Percentiles rank a stretch among this genome's conserved stretches.
Evolutionary conservation across 2,888 invertebrate species (phyloP).

Genomic region (Andrena dorsata): DNA sequence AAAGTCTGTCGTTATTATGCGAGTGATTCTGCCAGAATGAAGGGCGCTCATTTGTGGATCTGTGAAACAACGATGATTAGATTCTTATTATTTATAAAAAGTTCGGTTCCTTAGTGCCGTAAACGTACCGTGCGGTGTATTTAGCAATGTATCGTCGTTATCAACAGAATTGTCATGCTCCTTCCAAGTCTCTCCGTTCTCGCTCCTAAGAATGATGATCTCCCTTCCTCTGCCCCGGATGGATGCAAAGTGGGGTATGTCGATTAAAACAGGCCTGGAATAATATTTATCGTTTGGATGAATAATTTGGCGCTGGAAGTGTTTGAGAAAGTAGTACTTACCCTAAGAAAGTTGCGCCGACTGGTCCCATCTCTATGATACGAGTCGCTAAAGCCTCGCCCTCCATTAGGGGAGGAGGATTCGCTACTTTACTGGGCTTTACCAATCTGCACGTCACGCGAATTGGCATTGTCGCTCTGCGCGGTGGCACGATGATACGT

Average conservation of each 20-base stretch:
- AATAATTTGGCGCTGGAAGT: neutral
- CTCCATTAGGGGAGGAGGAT: constrained; percentile 98
- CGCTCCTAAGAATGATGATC: constrained; percentile 97
- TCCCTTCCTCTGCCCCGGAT: constrained; percentile 97
- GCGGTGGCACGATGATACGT: constrained; percentile 97
- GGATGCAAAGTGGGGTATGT: constrained; percentile 99
- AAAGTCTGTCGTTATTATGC: constrained; percentile 98
- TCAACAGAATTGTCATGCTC: constrained; percentile 92
- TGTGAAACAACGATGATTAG: constrained; percentile 42
- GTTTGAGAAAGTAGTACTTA: constrained; percentile 82
- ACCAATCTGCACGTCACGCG: constrained; percentile 98
- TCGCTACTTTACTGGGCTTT: constrained; percentile 90
- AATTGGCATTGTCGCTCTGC: constrained; percentile 97
- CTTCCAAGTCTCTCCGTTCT: constrained; percentile 99
- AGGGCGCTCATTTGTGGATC: constrained; percentile 83
- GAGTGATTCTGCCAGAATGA: constrained; percentile 91
- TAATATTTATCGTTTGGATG: neutral
- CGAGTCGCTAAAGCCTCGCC: constrained; percentile 98
- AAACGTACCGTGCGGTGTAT: constrained; percentile 90
- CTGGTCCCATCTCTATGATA: constrained; percentile 97
- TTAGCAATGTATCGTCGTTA: constrained; percentile 87
- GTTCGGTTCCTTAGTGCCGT: neutral
- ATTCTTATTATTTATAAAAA: constrained; percentile 8
- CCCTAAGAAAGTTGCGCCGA: constrained; percentile 98
- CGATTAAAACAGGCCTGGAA: constrained; percentile 94